Conservation (phyloP, 2,888 invertebrate species). For the Campoplex capitator region DNA sequence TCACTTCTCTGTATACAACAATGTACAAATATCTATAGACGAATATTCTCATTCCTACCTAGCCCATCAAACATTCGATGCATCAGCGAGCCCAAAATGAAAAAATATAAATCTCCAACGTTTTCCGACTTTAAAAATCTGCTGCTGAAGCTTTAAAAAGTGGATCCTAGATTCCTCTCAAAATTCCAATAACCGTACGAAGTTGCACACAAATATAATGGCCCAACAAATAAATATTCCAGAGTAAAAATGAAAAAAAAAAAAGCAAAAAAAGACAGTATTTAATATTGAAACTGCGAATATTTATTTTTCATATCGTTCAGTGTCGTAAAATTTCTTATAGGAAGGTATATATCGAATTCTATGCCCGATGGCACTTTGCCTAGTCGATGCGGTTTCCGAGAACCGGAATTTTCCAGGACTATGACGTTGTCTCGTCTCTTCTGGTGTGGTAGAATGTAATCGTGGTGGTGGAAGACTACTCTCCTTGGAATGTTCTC, state of each 20-base stretch:
- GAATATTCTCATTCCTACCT: neutral
- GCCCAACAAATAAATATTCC: neutral
- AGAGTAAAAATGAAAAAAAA: neutral
- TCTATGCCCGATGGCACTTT: conserved; percentile 64
- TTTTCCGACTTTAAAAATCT: neutral
- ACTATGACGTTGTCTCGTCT: conserved; percentile 46
- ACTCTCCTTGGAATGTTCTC: conserved; percentile 56
- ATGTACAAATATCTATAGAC: conserved; percentile 19
- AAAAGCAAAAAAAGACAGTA: neutral
- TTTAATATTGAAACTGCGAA: neutral
- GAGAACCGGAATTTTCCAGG: conserved; percentile 61
- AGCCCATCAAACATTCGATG: conserved; percentile 2
- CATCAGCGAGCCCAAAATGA: neutral
- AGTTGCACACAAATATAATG: neutral
- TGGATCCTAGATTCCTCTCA: neutral
- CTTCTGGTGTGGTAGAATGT: conserved; percentile 41
- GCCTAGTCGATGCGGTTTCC: conserved; percentile 66
- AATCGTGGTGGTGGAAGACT: conserved; percentile 47
- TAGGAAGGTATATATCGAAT: conserved; percentile 33
- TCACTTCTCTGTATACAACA: conserved; percentile 42
- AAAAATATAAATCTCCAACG: neutral
- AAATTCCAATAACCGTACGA: neutral
- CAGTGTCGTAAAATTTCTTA: conserved; percentile 30
- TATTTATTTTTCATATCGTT: conserved; percentile 27
- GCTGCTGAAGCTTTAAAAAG: neutral